Evolutionary conservation across 2,888 invertebrate genomes (phyloP).

Genomic region (Stenodema calcarata): DNA sequence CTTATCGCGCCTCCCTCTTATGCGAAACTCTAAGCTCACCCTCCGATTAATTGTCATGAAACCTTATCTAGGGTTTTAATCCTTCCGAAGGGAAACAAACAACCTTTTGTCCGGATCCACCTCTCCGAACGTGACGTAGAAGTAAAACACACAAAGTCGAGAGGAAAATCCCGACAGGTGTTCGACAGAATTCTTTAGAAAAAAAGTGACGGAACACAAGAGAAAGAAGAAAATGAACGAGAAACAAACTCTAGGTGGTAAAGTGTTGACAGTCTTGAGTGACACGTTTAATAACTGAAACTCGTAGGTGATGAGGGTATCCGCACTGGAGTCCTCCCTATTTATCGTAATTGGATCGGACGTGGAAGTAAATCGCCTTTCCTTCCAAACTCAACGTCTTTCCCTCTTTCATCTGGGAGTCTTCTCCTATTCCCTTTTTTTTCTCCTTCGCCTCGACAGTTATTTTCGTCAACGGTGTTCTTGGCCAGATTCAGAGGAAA

Average conservation of each 20-base stretch:
- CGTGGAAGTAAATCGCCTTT: conserved; percentile 8
- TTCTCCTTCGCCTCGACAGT: background rate
- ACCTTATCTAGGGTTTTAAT: background rate
- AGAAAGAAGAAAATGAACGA: background rate
- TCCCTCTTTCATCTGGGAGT: background rate
- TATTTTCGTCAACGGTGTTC: background rate
- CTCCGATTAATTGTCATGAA: conserved; percentile 23
- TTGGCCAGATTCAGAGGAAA: background rate
- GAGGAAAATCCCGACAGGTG: background rate
- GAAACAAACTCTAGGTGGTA: background rate
- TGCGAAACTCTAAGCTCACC: background rate
- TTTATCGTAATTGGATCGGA: conserved; percentile 16
- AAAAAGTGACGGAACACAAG: background rate
- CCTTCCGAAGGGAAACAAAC: background rate
- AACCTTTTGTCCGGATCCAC: background rate
- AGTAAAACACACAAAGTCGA: conserved; percentile 7
- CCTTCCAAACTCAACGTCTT: background rate
- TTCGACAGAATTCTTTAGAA: background rate
- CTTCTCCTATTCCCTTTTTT: background rate
- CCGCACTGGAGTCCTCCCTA: background rate
- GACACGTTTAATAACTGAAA: conserved; percentile 19
- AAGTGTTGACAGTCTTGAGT: background rate
- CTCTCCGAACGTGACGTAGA: background rate
- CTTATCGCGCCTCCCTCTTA: background rate
- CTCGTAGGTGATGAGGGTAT: background rate